Evolutionary conservation across 1,140 invertebrate species (phyloP).

Genomic region (Leguminivora glycinivorella): DNA sequence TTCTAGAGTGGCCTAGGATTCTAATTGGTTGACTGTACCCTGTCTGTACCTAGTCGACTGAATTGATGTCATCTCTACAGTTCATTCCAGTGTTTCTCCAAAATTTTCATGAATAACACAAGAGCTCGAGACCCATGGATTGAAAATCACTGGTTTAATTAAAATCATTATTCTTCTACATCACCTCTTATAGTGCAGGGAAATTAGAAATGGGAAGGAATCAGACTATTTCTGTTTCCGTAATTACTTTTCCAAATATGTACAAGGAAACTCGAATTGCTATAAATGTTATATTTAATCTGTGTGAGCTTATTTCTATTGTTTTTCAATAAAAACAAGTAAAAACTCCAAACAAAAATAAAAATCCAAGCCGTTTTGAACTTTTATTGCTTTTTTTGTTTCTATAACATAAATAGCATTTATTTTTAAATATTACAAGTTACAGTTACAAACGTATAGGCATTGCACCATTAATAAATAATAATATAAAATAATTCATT

Average conservation of each 20-base stretch:
- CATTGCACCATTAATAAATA: constrained; percentile 76
- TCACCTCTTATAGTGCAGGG: background rate
- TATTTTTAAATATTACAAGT: constrained; percentile 76
- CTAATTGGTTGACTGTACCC: too few relatives aligned
- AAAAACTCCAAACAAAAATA: constrained; percentile 42
- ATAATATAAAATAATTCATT: constrained; percentile 75
- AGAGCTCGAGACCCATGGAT: too few relatives aligned
- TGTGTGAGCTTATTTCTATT: constrained; percentile 19
- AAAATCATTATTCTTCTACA: too few relatives aligned
- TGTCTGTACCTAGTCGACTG: too few relatives aligned
- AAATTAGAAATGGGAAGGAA: background rate
- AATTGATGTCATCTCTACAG: too few relatives aligned
- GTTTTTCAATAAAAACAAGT: constrained; percentile 19
- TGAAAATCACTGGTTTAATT: too few relatives aligned
- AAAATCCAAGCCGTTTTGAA: constrained; percentile 64
- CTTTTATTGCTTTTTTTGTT: constrained; percentile 76
- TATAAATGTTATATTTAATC: constrained; percentile 27
- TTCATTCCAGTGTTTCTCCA: too few relatives aligned
- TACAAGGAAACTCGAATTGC: constrained; percentile 21
- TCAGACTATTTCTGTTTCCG: background rate
- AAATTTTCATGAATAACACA: too few relatives aligned
- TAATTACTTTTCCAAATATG: background rate
- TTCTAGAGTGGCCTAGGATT: too few relatives aligned
- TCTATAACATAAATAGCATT: constrained; percentile 78
- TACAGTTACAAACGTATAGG: constrained; percentile 76